Evolutionary conservation across 1,140 invertebrate genomes (phyloP).

Genomic region (Tetramorium alpestre): DNA sequence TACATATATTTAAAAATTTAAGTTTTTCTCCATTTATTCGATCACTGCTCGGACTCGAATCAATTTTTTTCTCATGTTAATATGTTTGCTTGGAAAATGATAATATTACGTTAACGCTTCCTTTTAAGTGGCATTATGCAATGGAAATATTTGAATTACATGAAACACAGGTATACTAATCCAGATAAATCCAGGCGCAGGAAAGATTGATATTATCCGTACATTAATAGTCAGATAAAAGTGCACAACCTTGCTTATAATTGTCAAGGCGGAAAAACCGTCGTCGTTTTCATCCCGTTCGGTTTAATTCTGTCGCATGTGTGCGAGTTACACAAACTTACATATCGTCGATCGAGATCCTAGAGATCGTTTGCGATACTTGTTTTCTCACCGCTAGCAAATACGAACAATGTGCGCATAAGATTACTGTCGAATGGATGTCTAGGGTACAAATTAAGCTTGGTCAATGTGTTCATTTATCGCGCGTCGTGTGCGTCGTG

Average conservation of each 20-base stretch:
- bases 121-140: not conserved
- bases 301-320: not conserved
- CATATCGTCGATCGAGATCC: not conserved
- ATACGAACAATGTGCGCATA: not conserved
- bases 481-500: not conserved
- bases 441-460: conserved; percentile 24
- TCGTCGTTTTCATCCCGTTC: not conserved
- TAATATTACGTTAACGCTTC: not conserved
- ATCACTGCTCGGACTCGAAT: not conserved
- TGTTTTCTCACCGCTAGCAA: not conserved
- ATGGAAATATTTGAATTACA: not conserved
- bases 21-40: not conserved
- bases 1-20: not conserved
- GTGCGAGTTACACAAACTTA: not conserved
- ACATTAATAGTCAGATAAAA: not conserved
- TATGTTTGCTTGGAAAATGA: not conserved
- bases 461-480: conserved; percentile 46
- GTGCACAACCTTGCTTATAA: not conserved
- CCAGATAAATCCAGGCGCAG: not conserved
- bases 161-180: not conserved
- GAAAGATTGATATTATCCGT: not conserved
- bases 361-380: not conserved
- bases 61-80: not conserved
- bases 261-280: not conserved
- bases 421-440: conserved; percentile 7